phyloP scores from a whole-genome alignment of 2,797 vertebrate species.

The Enteromius thamalakanensis region DNA sequence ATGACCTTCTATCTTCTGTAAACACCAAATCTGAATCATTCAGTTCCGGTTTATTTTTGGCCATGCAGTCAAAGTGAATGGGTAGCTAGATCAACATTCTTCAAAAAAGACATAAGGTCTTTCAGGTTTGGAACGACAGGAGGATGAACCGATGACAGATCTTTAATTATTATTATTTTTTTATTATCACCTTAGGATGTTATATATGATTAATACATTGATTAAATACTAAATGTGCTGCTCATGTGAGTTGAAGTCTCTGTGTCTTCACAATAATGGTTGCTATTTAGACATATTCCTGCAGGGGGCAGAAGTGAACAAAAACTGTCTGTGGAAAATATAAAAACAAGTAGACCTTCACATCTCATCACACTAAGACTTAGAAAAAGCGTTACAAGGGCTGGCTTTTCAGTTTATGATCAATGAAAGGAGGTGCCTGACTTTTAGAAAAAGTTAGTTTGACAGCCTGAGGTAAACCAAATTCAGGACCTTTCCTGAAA shows the following conservation, averaged over 20 bases:
- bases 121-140: neutral
- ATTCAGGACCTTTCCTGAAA: neutral
- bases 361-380: constrained; percentile 7
- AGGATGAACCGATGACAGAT: neutral
- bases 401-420: neutral
- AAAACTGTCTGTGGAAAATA: neutral
- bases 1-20: neutral
- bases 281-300: neutral
- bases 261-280: neutral
- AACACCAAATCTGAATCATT: neutral
- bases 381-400: neutral
- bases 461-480: neutral
- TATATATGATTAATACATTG: neutral
- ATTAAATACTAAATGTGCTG: neutral
- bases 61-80: neutral
- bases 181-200: neutral
- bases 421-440: neutral
- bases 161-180: neutral
- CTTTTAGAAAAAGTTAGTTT: neutral
- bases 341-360: neutral
- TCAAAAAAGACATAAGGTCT: neutral
- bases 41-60: neutral
- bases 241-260: neutral
- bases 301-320: constrained; percentile 11
- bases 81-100: neutral